phyloP scores from a whole-genome alignment of 2,888 invertebrate species.

The Papilio gigon region DNA sequence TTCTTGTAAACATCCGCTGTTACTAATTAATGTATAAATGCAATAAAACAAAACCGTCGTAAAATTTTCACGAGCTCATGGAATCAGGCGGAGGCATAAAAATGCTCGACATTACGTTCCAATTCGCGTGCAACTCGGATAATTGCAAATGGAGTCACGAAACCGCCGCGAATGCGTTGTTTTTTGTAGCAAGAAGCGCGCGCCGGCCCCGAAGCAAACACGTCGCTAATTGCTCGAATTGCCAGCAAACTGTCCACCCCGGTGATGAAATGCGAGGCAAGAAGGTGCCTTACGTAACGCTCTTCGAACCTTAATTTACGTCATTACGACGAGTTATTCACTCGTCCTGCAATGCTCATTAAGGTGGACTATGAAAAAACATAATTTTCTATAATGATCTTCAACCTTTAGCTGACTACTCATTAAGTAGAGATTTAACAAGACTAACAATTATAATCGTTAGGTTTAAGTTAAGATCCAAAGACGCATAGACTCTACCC shows the following conservation, averaged over 20 bases:
- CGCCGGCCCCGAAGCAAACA: constrained; percentile 58
- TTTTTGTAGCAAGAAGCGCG: constrained; percentile 61
- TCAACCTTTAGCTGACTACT: not conserved
- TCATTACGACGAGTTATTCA: constrained; percentile 44
- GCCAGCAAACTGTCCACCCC: constrained; percentile 64
- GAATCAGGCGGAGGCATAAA: constrained; percentile 35
- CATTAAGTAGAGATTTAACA: not conserved
- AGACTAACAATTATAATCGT: not conserved
- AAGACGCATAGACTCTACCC: not conserved
- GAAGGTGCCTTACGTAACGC: constrained; percentile 66
- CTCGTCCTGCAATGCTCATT: constrained; percentile 29
- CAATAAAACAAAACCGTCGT: constrained; percentile 19
- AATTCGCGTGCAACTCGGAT: constrained; percentile 44
- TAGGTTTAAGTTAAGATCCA: not conserved
- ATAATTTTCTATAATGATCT: constrained; percentile 16
- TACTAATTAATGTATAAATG: constrained; percentile 7
- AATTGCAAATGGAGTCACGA: constrained; percentile 65
- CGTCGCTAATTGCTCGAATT: constrained; percentile 71
- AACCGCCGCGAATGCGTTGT: constrained; percentile 60
- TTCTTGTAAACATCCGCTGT: constrained; percentile 13
- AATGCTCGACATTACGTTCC: constrained; percentile 36
- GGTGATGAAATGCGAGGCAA: constrained; percentile 71
- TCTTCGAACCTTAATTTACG: constrained; percentile 45
- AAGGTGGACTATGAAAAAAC: not conserved
- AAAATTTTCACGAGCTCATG: constrained; percentile 27